Evolutionary conservation across 2,888 invertebrate genomes (phyloP).

Genomic region (Teleogryllus oceanicus): DNA sequence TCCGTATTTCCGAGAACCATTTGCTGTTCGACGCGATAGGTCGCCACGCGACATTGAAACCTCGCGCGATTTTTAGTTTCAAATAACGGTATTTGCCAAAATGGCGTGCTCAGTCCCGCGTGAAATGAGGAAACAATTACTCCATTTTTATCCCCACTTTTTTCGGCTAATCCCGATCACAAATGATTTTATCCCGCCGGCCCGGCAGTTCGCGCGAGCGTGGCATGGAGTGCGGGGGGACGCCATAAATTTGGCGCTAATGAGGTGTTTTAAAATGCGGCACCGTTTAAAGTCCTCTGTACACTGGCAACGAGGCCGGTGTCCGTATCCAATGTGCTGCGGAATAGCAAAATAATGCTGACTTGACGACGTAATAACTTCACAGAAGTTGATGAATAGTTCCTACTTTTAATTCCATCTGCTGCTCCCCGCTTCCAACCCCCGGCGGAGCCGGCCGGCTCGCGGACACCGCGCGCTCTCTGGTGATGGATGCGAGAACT

Average conservation of each 20-base stretch:
- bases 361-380: constrained; percentile 10
- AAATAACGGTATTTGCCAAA: background rate
- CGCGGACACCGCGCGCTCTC: background rate
- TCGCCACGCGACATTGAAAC: no score
- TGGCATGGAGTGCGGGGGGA: background rate
- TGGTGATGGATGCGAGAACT: constrained; percentile 30
- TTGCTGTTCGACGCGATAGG: no score
- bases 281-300: background rate
- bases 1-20: no score
- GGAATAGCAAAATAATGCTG: background rate
- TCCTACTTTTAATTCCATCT: background rate
- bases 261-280: constrained; percentile 8
- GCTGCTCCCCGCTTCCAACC: background rate
- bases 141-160: background rate
- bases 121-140: background rate
- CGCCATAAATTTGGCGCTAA: background rate
- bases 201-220: background rate
- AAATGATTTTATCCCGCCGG: background rate
- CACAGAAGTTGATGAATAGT: background rate
- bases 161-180: background rate
- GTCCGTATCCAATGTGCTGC: background rate
- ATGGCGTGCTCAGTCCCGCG: background rate
- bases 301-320: background rate
- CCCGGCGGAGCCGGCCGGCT: background rate
- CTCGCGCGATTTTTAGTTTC: background rate